Conservation (phyloP, 2,797 vertebrate species). For the Gadopsis marmoratus region DNA sequence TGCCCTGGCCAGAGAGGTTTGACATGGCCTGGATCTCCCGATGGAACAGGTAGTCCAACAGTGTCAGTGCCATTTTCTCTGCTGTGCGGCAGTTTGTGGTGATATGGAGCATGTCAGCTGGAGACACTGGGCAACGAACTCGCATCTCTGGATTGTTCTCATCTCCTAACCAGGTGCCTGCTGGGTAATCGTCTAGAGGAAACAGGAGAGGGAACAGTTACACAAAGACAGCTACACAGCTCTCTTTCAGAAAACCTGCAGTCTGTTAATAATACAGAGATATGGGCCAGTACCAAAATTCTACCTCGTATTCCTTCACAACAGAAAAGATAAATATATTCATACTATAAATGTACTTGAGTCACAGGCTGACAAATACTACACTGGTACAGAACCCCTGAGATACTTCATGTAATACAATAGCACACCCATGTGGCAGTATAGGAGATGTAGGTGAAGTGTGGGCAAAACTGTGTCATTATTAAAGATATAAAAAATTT, state of each 20-base stretch:
- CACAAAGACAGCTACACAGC: constrained; percentile 18
- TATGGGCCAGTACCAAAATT: neutral
- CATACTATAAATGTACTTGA: neutral
- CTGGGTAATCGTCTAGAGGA: constrained; percentile 92
- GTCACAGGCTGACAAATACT: constrained; percentile 20
- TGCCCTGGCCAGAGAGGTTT: constrained; percentile 97
- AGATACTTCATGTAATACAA: constrained; percentile 50
- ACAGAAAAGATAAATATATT: neutral
- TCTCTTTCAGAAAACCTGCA: constrained; percentile 14
- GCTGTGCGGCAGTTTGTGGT: constrained; percentile 97
- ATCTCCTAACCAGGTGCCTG: constrained; percentile 96
- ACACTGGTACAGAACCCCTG: neutral
- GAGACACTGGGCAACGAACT: constrained; percentile 93
- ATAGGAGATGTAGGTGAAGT: constrained; percentile 26
- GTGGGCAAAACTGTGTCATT: constrained; percentile 4
- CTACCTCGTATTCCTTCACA: neutral
- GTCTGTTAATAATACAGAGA: neutral
- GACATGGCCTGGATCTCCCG: constrained; percentile 98
- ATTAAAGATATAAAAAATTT: constrained; percentile 25
- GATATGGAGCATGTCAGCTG: constrained; percentile 97
- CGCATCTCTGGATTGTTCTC: constrained; percentile 97
- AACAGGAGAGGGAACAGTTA: constrained; percentile 5
- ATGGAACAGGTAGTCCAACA: constrained; percentile 98
- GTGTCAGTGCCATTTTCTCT: constrained; percentile 97
- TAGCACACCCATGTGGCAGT: constrained; percentile 73